phyloP scores from a whole-genome alignment of 1,140 invertebrate genomes.

The Sitobion miscanthi region DNA sequence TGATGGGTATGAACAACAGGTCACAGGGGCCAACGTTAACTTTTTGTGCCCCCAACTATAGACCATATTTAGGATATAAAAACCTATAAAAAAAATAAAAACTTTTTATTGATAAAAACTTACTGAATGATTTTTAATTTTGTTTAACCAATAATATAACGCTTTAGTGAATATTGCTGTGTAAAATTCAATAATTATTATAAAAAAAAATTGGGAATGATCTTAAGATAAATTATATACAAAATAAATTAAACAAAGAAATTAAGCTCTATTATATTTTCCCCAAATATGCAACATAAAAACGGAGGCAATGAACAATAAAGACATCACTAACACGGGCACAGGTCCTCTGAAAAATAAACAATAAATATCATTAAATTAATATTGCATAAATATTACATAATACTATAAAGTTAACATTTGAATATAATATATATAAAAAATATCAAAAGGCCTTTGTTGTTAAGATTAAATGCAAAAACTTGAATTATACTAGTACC shows the following conservation, averaged over 20 bases:
- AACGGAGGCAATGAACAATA: slow-evolving; percentile 98
- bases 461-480: not conserved
- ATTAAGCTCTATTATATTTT: slow-evolving; percentile 95
- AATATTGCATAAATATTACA: not conserved
- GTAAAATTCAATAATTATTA: slow-evolving; percentile 35
- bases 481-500: not conserved
- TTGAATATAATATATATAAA: not conserved
- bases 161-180: slow-evolving; percentile 19
- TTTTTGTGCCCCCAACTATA: not conserved
- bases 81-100: not conserved
- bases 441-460: not conserved
- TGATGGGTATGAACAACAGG: too few species aligned
- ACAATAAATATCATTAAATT: slow-evolving; percentile 38
- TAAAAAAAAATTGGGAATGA: slow-evolving; percentile 47
- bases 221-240: slow-evolving; percentile 41
- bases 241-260: slow-evolving; percentile 31
- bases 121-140: slow-evolving; percentile 8
- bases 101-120: not conserved
- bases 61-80: not conserved
- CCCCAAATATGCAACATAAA: slow-evolving; percentile 99
- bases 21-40: too few species aligned
- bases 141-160: not conserved
- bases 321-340: slow-evolving; percentile 98
- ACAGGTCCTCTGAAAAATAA: slow-evolving; percentile 89
- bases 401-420: not conserved